Evolutionary conservation across 1,140 invertebrate species (phyloP).

Genomic region (Steinernema khuongi): DNA sequence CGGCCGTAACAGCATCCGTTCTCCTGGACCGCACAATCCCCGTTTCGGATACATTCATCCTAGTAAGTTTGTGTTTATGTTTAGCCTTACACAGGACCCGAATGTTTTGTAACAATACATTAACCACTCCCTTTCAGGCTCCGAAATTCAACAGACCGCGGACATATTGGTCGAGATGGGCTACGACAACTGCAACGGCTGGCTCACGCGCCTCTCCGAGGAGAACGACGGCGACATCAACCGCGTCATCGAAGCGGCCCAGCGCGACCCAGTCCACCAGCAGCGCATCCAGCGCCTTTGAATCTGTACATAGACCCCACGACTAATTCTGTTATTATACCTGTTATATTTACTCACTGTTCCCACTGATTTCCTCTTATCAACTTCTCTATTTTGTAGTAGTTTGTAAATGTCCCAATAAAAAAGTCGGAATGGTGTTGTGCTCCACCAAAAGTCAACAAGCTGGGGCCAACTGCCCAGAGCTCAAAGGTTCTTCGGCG

Average conservation of each 20-base stretch:
- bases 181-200: slow-evolving; percentile 42
- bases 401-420: no score
- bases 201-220: slow-evolving; percentile 38
- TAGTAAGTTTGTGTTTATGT: slow-evolving; percentile 10
- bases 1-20: slow-evolving; percentile 23
- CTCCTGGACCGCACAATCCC: slow-evolving; percentile 20
- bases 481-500: no score
- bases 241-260: slow-evolving; percentile 25
- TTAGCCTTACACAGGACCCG: no score
- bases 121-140: slow-evolving; percentile 35
- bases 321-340: no score
- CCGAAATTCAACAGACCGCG: slow-evolving; percentile 22
- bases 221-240: slow-evolving; percentile 25
- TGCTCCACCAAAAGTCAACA: no score
- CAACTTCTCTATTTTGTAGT: no score
- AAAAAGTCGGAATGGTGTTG: no score
- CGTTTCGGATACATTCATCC: slow-evolving; percentile 20
- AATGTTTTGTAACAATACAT: no score
- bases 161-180: slow-evolving; percentile 39
- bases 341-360: no score
- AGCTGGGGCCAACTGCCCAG: no score
- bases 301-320: background rate
- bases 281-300: slow-evolving; percentile 13
- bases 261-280: slow-evolving; percentile 26
- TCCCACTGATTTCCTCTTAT: no score